phyloP scores from a whole-genome alignment of 2,888 invertebrate genomes.

The Drosophila eohydei region DNA sequence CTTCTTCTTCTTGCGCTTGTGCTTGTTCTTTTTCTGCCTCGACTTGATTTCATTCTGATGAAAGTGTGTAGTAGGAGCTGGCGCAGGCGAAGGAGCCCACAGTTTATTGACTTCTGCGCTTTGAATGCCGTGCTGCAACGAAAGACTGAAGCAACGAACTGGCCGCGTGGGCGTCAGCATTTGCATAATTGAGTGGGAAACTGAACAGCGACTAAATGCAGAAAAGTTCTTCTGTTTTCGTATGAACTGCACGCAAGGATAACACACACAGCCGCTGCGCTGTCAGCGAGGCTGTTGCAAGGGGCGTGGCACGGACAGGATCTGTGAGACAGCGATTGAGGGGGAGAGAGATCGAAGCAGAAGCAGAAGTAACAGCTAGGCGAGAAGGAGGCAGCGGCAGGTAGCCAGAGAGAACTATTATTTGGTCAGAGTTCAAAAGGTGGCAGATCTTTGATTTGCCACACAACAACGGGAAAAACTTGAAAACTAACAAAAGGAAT shows the following conservation, averaged over 20 bases:
- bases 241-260: slow-evolving; percentile 2
- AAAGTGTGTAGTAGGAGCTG: slow-evolving; percentile 28
- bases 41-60: slow-evolving; percentile 39
- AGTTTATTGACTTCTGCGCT: slow-evolving; percentile 61
- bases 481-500: slow-evolving; percentile 10
- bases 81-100: slow-evolving; percentile 40
- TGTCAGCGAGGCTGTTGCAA: slow-evolving; percentile 10
- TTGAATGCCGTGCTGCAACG: slow-evolving; percentile 11
- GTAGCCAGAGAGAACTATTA: background rate
- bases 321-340: background rate
- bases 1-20: slow-evolving; percentile 13
- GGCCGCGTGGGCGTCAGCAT: slow-evolving; percentile 19
- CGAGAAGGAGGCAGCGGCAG: background rate
- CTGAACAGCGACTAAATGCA: slow-evolving; percentile 9
- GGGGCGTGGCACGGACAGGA: slow-evolving; percentile 19
- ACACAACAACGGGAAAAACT: slow-evolving; percentile 38
- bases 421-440: slow-evolving; percentile 31
- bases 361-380: background rate
- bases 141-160: slow-evolving; percentile 54
- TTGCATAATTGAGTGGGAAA: slow-evolving; percentile 59
- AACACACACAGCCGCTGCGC: background rate
- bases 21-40: background rate
- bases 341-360: background rate
- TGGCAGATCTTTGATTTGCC: slow-evolving; percentile 38
- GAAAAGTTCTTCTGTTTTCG: background rate